Conservation (phyloP, 2,797 vertebrate genomes). For the Bovichtus diacanthus region DNA sequence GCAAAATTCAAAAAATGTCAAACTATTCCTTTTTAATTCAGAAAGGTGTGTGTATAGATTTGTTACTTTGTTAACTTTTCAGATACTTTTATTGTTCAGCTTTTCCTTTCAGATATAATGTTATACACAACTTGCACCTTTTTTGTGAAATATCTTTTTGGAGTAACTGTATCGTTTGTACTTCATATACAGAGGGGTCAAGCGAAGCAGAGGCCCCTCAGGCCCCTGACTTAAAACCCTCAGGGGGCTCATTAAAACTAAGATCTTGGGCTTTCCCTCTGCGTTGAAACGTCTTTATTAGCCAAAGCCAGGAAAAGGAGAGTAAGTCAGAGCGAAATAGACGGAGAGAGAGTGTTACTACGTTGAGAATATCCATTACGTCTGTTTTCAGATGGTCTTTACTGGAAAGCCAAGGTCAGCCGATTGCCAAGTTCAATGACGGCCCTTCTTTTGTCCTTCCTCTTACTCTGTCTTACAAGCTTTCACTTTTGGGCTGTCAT, state of each 20-base stretch:
- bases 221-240: constrained; percentile 38
- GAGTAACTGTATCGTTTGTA: constrained; percentile 21
- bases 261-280: constrained; percentile 28
- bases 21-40: too few species aligned
- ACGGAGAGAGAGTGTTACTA: constrained; percentile 11
- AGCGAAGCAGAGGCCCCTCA: constrained; percentile 15
- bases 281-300: constrained; percentile 34
- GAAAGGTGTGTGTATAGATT: too few species aligned
- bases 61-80: not conserved
- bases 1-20: too few species aligned
- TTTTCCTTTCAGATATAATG: not conserved
- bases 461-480: constrained; percentile 20
- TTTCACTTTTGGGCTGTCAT: constrained; percentile 25
- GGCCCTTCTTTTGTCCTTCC: constrained; percentile 8
- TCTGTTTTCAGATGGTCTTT: constrained; percentile 33
- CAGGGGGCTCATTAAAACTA: constrained; percentile 69
- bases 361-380: constrained; percentile 37
- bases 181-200: constrained; percentile 22
- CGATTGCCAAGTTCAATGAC: constrained; percentile 16
- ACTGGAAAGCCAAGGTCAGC: constrained; percentile 45
- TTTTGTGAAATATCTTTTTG: too few species aligned
- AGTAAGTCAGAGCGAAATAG: constrained; percentile 5
- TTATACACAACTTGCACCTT: not conserved
- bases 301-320: constrained; percentile 12
- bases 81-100: not conserved